These are phyloP conservation scores for Pseudomyrmex cubaensis DNA, from an alignment of 1,140 invertebrate genomes.

Conservation along the genomic window DNA sequence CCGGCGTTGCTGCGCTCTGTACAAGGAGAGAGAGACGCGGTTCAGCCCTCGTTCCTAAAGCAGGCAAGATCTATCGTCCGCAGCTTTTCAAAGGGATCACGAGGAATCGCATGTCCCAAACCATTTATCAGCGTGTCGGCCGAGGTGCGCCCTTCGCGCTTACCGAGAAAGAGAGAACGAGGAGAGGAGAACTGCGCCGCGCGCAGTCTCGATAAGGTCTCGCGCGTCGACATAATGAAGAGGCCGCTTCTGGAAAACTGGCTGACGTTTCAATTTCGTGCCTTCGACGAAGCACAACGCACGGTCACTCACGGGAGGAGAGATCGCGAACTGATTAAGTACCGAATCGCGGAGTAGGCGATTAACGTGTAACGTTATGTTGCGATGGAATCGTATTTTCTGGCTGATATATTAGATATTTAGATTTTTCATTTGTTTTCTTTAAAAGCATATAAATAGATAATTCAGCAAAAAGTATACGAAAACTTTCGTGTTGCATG, in stretches of 20 bases:
- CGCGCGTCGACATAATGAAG: constrained; percentile 66
- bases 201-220: constrained; percentile 63
- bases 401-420: not conserved
- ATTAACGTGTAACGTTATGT: not conserved
- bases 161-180: constrained; percentile 8
- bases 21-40: constrained; percentile 45
- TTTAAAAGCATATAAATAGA: constrained; percentile 7
- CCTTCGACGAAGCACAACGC: constrained; percentile 32
- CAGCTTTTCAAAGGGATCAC: constrained; percentile 68
- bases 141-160: constrained; percentile 58
- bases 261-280: constrained; percentile 68
- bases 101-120: constrained; percentile 74
- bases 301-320: constrained; percentile 3
- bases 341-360: not conserved
- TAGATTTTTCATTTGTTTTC: not conserved
- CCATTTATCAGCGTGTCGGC: constrained; percentile 70
- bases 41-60: constrained; percentile 65
- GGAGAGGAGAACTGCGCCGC: constrained; percentile 7
- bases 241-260: constrained; percentile 67
- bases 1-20: constrained; percentile 37
- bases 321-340: constrained; percentile 40
- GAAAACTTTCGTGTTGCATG: constrained; percentile 1
- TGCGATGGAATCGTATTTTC: constrained; percentile 19
- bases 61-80: constrained; percentile 72
- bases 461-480: constrained; percentile 14